A percentile compares a stretch with the other conserved stretches of the same genome.
Evolutionary conservation across 30 jellyfish, hydroid and myxozoan genomes (phyloP).

Genomic region (Haliclystus octoradiatus): DNA sequence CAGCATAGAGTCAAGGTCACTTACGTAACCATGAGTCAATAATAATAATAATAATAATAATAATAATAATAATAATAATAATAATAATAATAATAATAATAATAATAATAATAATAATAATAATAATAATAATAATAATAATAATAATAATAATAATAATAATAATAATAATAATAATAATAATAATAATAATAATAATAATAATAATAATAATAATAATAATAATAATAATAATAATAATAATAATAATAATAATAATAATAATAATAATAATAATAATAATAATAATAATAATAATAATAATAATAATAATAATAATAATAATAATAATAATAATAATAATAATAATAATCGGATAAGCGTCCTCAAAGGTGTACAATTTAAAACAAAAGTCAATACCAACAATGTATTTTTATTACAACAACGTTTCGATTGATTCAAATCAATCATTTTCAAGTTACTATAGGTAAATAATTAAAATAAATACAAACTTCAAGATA

Average conservation of each 20-base stretch:
- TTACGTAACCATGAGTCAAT: too few relatives aligned
- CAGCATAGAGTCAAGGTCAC: too few relatives aligned
- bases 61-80: background rate
- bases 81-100: too few relatives aligned
- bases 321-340: slow-evolving; percentile 9
- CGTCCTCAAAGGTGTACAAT: too few relatives aligned
- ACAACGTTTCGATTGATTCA: too few relatives aligned
- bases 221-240: background rate
- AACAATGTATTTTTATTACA: too few relatives aligned
- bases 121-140: too few relatives aligned
- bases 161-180: background rate
- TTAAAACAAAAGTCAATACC: too few relatives aligned
- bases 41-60: background rate
- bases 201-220: slow-evolving; percentile 2
- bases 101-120: too few relatives aligned
- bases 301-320: background rate
- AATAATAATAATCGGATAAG: slow-evolving; percentile 2
- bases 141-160: background rate
- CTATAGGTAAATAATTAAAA: too few relatives aligned
- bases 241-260: slow-evolving; percentile 3
- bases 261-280: slow-evolving; percentile 5
- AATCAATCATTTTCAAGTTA: too few relatives aligned
- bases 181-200: background rate
- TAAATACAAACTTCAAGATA: too few relatives aligned
- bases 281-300: slow-evolving; percentile 2